A percentile compares a stretch with the other conserved stretches of the same genome.
Evolutionary conservation across 2,797 vertebrate genomes (phyloP).

Genomic region (Psittacula derbiana): DNA sequence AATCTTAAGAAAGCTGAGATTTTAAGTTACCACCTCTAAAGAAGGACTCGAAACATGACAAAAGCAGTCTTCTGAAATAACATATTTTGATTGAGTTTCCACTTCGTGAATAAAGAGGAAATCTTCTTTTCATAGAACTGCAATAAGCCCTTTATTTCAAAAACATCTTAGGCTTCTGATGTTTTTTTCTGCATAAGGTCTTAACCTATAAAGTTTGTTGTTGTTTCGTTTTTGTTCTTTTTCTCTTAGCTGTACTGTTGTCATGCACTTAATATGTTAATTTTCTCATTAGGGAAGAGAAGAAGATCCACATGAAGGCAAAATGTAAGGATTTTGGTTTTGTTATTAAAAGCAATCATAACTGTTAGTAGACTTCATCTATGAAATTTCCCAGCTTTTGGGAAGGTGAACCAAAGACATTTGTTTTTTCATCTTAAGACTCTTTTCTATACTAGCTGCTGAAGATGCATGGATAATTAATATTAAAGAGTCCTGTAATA

Average conservation of each 20-base stretch:
- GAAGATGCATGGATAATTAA: neutral
- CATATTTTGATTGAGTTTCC: neutral
- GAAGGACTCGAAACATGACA: neutral
- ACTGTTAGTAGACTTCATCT: neutral
- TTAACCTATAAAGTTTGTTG: neutral
- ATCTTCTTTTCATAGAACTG: neutral
- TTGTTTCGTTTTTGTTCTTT: too few species aligned
- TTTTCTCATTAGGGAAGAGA: slow-evolving; percentile 87
- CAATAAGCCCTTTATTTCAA: neutral
- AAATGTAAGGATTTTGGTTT: slow-evolving; percentile 87
- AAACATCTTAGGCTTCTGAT: neutral
- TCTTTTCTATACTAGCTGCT: neutral
- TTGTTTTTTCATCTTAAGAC: neutral
- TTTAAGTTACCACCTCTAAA: neutral
- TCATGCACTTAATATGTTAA: slow-evolving; percentile 23
- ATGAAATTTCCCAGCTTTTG: neutral
- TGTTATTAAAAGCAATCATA: neutral
- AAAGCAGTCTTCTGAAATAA: neutral
- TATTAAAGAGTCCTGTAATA: neutral
- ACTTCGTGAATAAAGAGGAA: neutral
- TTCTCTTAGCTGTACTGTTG: neutral
- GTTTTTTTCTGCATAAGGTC: neutral
- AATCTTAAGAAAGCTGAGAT: neutral
- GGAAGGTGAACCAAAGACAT: neutral
- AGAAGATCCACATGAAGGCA: slow-evolving; percentile 99